Evolutionary conservation across 2,113 vertebrate species (phyloP).

Genomic region (Pseudorhombus dupliciocellatus): DNA sequence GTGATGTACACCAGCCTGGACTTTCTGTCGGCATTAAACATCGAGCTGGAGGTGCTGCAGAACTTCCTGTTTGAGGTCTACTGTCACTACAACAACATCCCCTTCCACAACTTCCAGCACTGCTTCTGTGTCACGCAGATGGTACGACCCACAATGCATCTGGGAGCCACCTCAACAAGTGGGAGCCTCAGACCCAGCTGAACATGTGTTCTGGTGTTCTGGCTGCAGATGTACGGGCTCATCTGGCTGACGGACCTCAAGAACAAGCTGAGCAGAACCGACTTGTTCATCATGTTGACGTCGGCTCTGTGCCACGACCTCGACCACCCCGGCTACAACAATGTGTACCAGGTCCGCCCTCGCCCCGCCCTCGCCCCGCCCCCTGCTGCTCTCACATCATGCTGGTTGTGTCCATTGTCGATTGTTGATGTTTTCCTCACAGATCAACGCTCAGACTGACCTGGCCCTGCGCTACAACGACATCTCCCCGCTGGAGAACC

Average conservation of each 20-base stretch:
- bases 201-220: background rate
- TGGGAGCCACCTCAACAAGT: too few species aligned
- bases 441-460: constrained; percentile 78
- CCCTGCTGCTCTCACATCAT: background rate
- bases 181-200: too few species aligned
- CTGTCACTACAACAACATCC: constrained; percentile 78
- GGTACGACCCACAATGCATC: constrained; percentile 24
- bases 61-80: constrained; percentile 78
- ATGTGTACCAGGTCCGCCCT: constrained; percentile 58
- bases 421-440: background rate
- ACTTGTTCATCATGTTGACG: constrained; percentile 67
- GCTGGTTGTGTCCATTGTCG: background rate
- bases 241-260: constrained; percentile 68
- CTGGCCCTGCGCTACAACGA: constrained; percentile 76
- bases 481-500: constrained; percentile 78
- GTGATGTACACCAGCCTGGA: constrained; percentile 78
- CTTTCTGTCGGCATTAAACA: constrained; percentile 70
- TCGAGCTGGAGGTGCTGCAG: constrained; percentile 71
- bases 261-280: constrained; percentile 37
- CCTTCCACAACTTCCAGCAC: constrained; percentile 79
- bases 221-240: constrained; percentile 68
- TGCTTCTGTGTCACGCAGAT: constrained; percentile 74
- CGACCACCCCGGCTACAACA: constrained; percentile 72
- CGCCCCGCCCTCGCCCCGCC: too few species aligned
- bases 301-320: constrained; percentile 73